These are phyloP conservation scores for Grantiella picta DNA, from an alignment of 2,113 vertebrate genomes.

Conservation along the genomic window DNA sequence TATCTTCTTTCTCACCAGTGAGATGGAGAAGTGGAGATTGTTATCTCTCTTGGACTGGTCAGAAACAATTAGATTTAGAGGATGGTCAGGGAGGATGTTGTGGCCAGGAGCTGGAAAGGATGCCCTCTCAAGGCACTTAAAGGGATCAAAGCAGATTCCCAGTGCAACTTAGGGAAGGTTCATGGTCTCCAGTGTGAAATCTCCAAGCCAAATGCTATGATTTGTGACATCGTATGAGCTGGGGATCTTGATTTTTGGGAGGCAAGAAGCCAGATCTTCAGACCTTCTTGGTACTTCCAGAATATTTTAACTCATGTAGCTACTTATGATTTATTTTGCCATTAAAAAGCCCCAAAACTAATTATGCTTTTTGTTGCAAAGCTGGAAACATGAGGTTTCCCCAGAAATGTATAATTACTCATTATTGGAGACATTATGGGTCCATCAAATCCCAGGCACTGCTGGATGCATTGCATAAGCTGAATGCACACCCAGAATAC, in stretches of 20 bases:
- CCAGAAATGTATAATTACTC: not conserved
- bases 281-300: not conserved
- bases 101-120: not conserved
- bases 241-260: not conserved
- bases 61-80: not conserved
- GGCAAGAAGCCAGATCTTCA: not conserved
- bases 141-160: not conserved
- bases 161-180: not conserved
- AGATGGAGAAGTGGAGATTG: rapidly evolving
- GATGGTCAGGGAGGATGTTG: not conserved
- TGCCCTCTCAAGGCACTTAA: not conserved
- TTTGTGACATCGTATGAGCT: not conserved
- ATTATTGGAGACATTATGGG: not conserved
- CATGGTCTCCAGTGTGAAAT: not conserved
- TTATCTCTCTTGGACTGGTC: not conserved
- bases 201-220: not conserved
- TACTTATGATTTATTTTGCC: not conserved
- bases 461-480: not conserved
- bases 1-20: not conserved
- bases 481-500: not conserved
- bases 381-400: not conserved
- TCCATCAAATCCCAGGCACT: not conserved
- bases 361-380: not conserved
- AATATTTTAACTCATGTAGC: not conserved
- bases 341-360: not conserved